Conservation (phyloP, 2,113 vertebrate species). For the Tringa solitaria region DNA sequence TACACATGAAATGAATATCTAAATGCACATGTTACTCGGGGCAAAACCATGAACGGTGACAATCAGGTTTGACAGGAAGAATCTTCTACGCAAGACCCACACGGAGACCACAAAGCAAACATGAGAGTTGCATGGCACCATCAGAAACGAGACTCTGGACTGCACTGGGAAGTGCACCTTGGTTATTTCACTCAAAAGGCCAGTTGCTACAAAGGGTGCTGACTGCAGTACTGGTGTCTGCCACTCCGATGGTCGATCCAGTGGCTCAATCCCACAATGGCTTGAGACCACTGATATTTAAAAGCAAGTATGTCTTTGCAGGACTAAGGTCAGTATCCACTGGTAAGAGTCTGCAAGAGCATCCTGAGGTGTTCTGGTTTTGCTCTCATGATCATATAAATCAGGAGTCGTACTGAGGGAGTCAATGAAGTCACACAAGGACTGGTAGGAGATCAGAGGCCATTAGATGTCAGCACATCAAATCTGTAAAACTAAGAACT, state of each 20-base stretch:
- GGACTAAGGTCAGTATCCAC: neutral
- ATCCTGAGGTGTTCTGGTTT: neutral
- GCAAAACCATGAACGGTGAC: neutral
- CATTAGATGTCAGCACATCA: neutral
- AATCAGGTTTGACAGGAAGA: neutral
- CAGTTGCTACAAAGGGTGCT: neutral
- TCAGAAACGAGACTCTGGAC: neutral
- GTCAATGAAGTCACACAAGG: neutral
- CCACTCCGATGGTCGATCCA: neutral
- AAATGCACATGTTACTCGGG: constrained; percentile 29
- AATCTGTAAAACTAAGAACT: neutral
- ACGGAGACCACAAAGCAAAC: neutral
- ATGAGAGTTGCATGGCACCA: neutral
- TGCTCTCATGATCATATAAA: neutral
- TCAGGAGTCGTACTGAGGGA: neutral
- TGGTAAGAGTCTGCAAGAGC: neutral
- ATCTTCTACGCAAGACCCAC: neutral
- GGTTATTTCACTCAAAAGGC: neutral
- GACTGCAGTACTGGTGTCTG: neutral
- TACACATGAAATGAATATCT: constrained; percentile 23
- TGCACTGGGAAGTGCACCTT: neutral
- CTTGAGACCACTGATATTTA: neutral
- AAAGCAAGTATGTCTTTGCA: neutral
- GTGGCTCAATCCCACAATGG: neutral
- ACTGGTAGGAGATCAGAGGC: neutral